A percentile compares a stretch with the other conserved stretches of the same genome.
These are phyloP conservation scores for Melikaiella ostensackeni DNA, from an alignment of 2,888 invertebrate species.

Conservation along the genomic window DNA sequence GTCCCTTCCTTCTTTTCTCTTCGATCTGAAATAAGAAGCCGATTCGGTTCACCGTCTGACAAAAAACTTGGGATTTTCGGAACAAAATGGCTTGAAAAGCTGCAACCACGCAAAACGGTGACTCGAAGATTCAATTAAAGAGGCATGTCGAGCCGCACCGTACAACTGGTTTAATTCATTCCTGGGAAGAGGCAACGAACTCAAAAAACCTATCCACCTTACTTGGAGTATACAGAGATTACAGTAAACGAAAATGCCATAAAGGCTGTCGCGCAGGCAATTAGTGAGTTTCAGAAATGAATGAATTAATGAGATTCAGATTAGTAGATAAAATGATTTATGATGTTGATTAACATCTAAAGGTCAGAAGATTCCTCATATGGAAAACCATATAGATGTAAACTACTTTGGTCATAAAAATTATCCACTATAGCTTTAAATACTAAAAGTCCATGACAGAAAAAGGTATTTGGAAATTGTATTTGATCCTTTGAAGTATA, in stretches of 20 bases:
- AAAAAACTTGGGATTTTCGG: conserved; percentile 31
- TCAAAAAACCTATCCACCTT: conserved; percentile 16
- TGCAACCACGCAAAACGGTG: conserved; percentile 34
- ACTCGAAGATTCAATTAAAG: conserved; percentile 38
- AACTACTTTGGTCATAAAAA: too few relatives aligned
- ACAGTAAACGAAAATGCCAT: conserved; percentile 16
- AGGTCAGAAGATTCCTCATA: too few relatives aligned
- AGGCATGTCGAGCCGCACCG: conserved; percentile 25
- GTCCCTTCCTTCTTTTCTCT: background rate
- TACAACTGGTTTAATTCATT: conserved; percentile 33
- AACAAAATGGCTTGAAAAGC: conserved; percentile 25
- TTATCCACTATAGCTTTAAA: too few relatives aligned
- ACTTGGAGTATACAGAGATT: conserved; percentile 18
- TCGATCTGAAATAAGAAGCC: background rate
- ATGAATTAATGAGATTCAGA: background rate
- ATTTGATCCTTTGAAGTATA: too few relatives aligned
- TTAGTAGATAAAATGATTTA: background rate
- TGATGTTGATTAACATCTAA: too few relatives aligned
- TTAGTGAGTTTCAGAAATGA: conserved; percentile 9
- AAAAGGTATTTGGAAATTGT: too few relatives aligned
- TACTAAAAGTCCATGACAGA: too few relatives aligned
- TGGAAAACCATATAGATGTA: too few relatives aligned
- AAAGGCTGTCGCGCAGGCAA: background rate
- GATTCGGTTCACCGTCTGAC: background rate
- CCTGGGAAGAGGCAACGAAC: conserved; percentile 18